These are phyloP conservation scores for Aporophyla nigra DNA, from an alignment of 2,888 invertebrate species.

Conservation along the genomic window DNA sequence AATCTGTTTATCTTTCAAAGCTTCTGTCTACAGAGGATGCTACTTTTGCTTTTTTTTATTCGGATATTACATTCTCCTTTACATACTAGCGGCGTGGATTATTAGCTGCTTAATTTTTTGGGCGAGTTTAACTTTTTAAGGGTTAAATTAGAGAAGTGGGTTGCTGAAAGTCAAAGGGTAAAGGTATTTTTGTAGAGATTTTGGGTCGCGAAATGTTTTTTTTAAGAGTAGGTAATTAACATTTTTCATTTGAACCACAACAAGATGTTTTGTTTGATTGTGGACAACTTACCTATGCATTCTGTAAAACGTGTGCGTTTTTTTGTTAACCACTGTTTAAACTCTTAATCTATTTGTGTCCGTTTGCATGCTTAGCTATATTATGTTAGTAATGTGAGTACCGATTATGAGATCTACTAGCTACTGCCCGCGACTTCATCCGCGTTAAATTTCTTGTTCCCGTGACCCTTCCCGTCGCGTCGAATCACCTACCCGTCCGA, in stretches of 20 bases:
- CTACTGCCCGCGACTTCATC: too few relatives aligned
- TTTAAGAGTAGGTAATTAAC: background rate
- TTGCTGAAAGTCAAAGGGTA: background rate
- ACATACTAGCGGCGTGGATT: constrained; percentile 33
- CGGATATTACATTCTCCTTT: constrained; percentile 63
- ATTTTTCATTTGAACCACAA: background rate
- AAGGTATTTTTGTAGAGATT: background rate
- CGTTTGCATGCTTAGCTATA: too few relatives aligned
- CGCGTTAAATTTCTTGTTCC: too few relatives aligned
- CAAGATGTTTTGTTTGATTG: background rate
- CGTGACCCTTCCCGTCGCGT: too few relatives aligned
- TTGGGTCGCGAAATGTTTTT: background rate
- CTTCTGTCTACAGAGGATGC: constrained; percentile 67
- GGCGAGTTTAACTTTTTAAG: constrained; percentile 13
- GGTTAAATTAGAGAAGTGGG: constrained; percentile 1
- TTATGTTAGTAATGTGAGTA: too few relatives aligned
- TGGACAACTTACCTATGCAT: background rate
- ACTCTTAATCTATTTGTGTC: too few relatives aligned
- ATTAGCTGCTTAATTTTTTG: constrained; percentile 45
- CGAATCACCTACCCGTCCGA: too few relatives aligned
- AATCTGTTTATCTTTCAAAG: constrained; percentile 83
- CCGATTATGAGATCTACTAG: too few relatives aligned
- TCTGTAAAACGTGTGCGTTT: background rate
- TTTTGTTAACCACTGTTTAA: too few relatives aligned
- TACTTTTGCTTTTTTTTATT: constrained; percentile 66